Conservation (phyloP, 2,113 vertebrate species). For the Callionymus lyra region DNA sequence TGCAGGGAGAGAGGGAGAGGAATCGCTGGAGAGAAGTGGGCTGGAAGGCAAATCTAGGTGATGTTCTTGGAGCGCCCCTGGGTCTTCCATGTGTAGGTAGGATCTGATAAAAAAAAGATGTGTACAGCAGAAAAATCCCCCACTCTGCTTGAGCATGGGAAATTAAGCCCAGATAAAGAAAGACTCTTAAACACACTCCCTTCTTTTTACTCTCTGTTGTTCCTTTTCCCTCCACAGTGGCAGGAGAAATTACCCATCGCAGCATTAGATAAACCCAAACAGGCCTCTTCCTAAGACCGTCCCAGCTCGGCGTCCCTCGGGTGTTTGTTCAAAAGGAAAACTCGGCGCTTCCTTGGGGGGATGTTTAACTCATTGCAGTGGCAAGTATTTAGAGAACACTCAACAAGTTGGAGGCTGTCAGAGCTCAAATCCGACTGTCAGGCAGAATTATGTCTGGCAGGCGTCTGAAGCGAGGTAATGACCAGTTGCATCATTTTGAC, state of each 20-base stretch:
- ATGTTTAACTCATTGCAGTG: conserved; percentile 97
- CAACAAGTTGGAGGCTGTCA: conserved; percentile 90
- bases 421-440: conserved; percentile 88
- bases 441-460: conserved; percentile 82
- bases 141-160: conserved; percentile 80
- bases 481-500: conserved; percentile 69
- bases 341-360: conserved; percentile 83
- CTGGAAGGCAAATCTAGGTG: conserved; percentile 72
- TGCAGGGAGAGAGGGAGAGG: conserved; percentile 55
- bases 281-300: conserved; percentile 83
- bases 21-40: conserved; percentile 57
- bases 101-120: conserved; percentile 80
- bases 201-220: conserved; percentile 39
- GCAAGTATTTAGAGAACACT: conserved; percentile 90
- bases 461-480: conserved; percentile 87
- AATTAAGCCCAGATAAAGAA: conserved; percentile 96
- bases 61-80: conserved; percentile 72
- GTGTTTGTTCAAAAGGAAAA: conserved; percentile 89
- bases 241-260: conserved; percentile 88
- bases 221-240: conserved; percentile 70
- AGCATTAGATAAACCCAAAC: conserved; percentile 87
- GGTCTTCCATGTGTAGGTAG: conserved; percentile 71
- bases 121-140: conserved; percentile 71
- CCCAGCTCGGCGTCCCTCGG: conserved; percentile 84
- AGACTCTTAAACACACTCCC: conserved; percentile 82